Percentiles rank a stretch among this genome's conserved stretches.
These are phyloP conservation scores for Hydractinia echinata DNA, from an alignment of 30 jellyfish, hydroid and myxozoan species.

Conservation along the genomic window DNA sequence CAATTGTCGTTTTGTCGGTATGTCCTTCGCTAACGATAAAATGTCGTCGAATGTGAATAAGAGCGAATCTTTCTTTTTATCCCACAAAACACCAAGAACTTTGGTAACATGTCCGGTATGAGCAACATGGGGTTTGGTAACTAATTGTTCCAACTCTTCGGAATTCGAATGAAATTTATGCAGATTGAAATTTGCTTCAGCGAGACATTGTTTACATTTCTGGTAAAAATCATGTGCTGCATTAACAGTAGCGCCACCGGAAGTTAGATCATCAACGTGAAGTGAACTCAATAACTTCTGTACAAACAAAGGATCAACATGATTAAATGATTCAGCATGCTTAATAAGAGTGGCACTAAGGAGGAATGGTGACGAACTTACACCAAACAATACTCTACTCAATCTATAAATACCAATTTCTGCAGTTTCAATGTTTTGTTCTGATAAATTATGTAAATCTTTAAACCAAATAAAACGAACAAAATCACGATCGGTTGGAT, in stretches of 20 bases:
- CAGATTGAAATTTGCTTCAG: too few species aligned
- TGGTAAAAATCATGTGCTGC: too few species aligned
- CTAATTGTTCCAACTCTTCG: constrained; percentile 10
- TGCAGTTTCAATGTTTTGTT: not conserved
- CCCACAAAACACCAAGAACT: constrained; percentile 48
- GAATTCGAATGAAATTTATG: constrained; percentile 21
- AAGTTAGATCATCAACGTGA: too few species aligned
- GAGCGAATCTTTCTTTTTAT: constrained; percentile 12
- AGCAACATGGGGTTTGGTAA: not conserved
- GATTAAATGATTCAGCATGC: too few species aligned
- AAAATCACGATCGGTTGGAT: constrained; percentile 38
- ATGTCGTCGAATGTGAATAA: not conserved
- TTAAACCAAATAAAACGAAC: constrained; percentile 55
- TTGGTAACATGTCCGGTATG: constrained; percentile 13
- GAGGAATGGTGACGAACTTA: not conserved
- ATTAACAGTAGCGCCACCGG: too few species aligned
- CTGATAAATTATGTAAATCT: not conserved
- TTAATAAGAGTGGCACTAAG: too few species aligned
- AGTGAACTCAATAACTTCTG: too few species aligned
- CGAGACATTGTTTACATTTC: too few species aligned
- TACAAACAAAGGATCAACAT: too few species aligned
- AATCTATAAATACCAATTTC: constrained; percentile 37
- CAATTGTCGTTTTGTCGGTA: constrained; percentile 4
- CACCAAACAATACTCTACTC: constrained; percentile 55
- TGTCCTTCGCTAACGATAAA: not conserved